Evolutionary conservation across 2,797 vertebrate species (phyloP).

Genomic region (Astyanax mexicanus): DNA sequence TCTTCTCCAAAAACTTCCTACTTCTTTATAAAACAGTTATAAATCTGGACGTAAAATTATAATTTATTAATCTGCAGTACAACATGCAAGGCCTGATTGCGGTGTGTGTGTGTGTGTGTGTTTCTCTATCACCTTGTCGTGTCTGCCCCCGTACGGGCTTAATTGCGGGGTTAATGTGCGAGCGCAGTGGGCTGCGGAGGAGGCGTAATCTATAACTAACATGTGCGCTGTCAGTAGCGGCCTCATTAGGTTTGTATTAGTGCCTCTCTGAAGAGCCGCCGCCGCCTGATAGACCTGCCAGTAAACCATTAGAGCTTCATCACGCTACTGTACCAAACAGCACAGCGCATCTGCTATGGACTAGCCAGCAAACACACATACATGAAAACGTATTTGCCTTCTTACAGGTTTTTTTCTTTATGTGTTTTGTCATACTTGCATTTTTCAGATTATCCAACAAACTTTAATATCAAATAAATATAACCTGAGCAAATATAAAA

Average conservation of each 20-base stretch:
- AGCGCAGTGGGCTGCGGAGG: background rate
- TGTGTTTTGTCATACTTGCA: no score
- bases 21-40: no score
- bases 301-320: background rate
- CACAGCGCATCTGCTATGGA: background rate
- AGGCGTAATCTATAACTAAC: slow-evolving; percentile 1
- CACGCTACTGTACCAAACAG: background rate
- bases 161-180: background rate
- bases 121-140: background rate
- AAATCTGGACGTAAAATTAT: no score
- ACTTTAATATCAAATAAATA: no score
- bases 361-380: background rate
- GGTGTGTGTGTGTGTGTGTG: background rate
- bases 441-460: no score
- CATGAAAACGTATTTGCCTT: background rate
- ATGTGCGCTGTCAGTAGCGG: background rate
- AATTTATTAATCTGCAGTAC: no score
- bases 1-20: no score
- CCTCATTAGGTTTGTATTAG: slow-evolving; percentile 25
- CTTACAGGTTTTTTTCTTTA: no score
- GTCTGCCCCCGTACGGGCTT: background rate
- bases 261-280: background rate
- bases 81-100: background rate
- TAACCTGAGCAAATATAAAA: no score
- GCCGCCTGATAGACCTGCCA: background rate